These are phyloP conservation scores for Bungarus multicinctus DNA, from an alignment of 2,113 vertebrate genomes.

Conservation along the genomic window DNA sequence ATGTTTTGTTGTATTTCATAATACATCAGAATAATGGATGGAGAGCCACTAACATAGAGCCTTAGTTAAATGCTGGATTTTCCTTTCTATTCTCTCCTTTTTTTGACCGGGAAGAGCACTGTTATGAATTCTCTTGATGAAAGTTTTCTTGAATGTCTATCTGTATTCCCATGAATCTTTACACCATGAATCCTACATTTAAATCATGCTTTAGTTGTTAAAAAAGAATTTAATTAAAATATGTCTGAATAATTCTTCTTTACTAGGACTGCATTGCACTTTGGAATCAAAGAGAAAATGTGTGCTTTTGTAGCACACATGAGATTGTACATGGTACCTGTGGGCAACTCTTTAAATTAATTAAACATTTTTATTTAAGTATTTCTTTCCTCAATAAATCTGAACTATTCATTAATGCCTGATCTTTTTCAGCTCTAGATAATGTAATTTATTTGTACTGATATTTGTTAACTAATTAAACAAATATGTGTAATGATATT, in stretches of 20 bases:
- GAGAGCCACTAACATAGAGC: background rate
- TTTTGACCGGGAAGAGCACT: background rate
- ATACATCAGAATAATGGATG: background rate
- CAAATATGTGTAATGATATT: background rate
- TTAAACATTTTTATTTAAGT: background rate
- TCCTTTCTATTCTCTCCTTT: background rate
- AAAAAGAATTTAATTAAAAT: background rate
- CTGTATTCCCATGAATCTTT: background rate
- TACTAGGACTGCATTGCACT: background rate
- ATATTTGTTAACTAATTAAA: background rate
- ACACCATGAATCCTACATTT: background rate
- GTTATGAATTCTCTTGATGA: background rate
- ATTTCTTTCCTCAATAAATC: background rate
- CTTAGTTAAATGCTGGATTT: background rate
- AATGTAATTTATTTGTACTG: background rate
- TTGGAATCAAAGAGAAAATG: background rate
- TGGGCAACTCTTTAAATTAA: background rate
- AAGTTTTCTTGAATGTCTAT: background rate
- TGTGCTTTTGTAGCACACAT: background rate
- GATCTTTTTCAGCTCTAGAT: background rate
- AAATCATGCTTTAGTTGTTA: background rate
- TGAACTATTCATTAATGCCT: background rate
- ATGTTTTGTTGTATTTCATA: background rate
- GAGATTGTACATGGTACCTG: background rate
- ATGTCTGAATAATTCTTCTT: background rate